A percentile compares a stretch with the other conserved stretches of the same genome.
These are phyloP conservation scores for Caenorhabditis zanzibari DNA, from an alignment of 2,888 invertebrate genomes.

Conservation along the genomic window DNA sequence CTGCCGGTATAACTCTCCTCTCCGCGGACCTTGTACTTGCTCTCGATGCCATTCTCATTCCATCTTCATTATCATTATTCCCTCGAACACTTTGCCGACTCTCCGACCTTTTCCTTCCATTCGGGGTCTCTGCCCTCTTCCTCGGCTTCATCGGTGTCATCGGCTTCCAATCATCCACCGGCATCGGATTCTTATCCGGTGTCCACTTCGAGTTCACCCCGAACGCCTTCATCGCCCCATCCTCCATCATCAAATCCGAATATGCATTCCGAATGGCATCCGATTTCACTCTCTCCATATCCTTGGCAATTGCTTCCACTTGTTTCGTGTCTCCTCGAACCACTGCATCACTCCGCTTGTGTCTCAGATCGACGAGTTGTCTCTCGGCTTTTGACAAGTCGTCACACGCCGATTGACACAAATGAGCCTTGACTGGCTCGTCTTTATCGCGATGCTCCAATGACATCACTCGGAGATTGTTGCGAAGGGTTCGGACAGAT, in stretches of 20 bases:
- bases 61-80: slow-evolving; percentile 53
- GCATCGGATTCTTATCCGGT: slow-evolving; percentile 65
- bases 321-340: slow-evolving; percentile 71
- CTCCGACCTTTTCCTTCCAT: slow-evolving; percentile 27
- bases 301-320: slow-evolving; percentile 59
- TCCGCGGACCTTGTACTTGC: slow-evolving; percentile 42
- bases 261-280: slow-evolving; percentile 73
- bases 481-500: slow-evolving; percentile 74
- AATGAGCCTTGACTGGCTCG: slow-evolving; percentile 68
- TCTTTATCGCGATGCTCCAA: slow-evolving; percentile 61
- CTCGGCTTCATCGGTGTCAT: slow-evolving; percentile 60
- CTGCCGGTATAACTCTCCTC: slow-evolving; percentile 52
- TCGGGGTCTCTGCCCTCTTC: slow-evolving; percentile 53
- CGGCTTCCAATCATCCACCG: slow-evolving; percentile 55
- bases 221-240: slow-evolving; percentile 72
- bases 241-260: slow-evolving; percentile 74
- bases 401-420: slow-evolving; percentile 73
- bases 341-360: slow-evolving; percentile 73
- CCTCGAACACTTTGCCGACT: slow-evolving; percentile 46
- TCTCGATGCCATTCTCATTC: slow-evolving; percentile 33
- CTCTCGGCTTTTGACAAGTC: slow-evolving; percentile 73
- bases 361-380: slow-evolving; percentile 69
- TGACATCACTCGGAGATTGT: slow-evolving; percentile 68
- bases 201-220: slow-evolving; percentile 78
- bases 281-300: slow-evolving; percentile 72